phyloP scores from a whole-genome alignment of 2,888 invertebrate species.

The Dicranocentrus wangi region DNA sequence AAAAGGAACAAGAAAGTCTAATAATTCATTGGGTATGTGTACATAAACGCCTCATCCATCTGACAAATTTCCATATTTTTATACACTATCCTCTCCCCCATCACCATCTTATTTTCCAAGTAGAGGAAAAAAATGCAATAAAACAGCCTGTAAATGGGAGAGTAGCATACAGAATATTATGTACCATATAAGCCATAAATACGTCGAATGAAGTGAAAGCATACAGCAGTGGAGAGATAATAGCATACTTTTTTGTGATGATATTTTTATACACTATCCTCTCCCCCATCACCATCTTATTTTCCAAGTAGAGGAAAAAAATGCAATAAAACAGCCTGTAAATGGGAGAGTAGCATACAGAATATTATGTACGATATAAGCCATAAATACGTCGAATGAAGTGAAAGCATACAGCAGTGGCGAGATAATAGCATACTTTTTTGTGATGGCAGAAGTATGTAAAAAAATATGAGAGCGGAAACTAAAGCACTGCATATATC shows the following conservation, averaged over 20 bases:
- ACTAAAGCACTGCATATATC: no score
- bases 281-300: background rate
- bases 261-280: background rate
- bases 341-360: background rate
- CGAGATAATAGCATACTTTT: no score
- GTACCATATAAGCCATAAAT: background rate
- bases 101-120: background rate
- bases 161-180: background rate
- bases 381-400: no score
- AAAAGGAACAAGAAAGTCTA: background rate
- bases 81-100: background rate
- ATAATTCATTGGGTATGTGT: slow-evolving; percentile 13
- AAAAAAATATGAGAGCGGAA: no score
- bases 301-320: slow-evolving; percentile 15
- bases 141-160: background rate
- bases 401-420: no score
- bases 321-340: slow-evolving; percentile 22
- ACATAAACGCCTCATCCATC: background rate
- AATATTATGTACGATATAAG: background rate
- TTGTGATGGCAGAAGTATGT: no score
- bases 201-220: no score
- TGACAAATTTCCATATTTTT: slow-evolving; percentile 16
- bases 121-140: slow-evolving; percentile 30
- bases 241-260: no score
- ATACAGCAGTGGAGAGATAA: no score